A percentile compares a stretch with the other conserved stretches of the same genome.
Conservation (phyloP, 30 jellyfish, hydroid and myxozoan species). For the Morbakka virulenta region DNA sequence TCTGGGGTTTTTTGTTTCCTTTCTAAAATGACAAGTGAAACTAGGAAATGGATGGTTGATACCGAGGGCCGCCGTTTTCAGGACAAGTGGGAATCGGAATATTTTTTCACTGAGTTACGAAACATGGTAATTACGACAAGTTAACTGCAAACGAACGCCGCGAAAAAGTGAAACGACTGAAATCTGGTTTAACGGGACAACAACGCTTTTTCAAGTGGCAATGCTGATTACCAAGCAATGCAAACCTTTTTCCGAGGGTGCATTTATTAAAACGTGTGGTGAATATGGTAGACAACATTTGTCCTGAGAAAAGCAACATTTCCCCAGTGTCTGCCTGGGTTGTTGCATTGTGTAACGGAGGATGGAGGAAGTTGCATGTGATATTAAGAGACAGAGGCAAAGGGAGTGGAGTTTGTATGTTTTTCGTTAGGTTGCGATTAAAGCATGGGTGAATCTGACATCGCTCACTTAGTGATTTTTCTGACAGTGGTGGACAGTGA, state of each 20-base stretch:
- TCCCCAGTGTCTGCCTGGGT: not conserved
- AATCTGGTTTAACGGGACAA: not conserved
- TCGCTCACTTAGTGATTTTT: conserved; percentile 7
- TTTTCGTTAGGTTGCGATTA: conserved; percentile 5
- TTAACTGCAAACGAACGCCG: not conserved
- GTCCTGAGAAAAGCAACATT: not conserved
- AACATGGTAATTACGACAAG: not conserved
- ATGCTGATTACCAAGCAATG: not conserved
- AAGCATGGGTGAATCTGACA: not conserved
- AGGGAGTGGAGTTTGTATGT: not conserved
- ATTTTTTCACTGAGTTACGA: too few species aligned
- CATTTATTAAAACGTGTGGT: not conserved
- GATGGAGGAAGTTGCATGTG: not conserved
- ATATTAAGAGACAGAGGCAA: not conserved
- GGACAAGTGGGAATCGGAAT: too few species aligned
- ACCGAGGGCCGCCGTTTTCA: too few species aligned
- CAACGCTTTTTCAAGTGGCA: not conserved
- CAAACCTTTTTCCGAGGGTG: not conserved
- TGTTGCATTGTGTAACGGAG: not conserved
- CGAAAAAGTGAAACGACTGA: not conserved
- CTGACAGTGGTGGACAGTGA: not conserved
- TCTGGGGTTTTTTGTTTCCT: too few species aligned
- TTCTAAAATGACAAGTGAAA: too few species aligned
- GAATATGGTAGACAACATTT: not conserved
- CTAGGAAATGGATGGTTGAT: too few species aligned